Base-by-base conservation (phyloP, 1,140 invertebrate genomes). In the Drosophila nigromelanica region DNA sequence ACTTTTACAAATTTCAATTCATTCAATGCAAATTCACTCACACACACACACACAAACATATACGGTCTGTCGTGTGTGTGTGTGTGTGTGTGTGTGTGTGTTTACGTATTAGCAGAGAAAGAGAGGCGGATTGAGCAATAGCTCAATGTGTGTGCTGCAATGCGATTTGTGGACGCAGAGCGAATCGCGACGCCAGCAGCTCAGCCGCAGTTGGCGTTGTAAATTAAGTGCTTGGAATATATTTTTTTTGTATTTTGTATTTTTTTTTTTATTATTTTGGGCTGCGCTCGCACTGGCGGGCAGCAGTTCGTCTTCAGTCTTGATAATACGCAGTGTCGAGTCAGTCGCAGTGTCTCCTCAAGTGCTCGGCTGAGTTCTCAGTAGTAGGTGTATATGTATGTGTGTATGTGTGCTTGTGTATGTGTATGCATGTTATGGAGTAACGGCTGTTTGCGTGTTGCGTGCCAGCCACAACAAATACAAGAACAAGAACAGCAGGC, bases 371-470 rank as follows among this genome's bases (percentile, higher is more conserved):
- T 56, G n/a, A n/a, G 61, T 71, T 76, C 43, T 43, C 33, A 58
- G 27, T 15, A 50, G 50, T 63, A 48, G 54, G 35, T 62, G 39
- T 62, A 37, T 35, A 10, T 24, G 10, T 56, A 58, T 33, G 35
- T 45, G 37, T 18, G 45, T 42, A 33, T 4, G 40, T 21, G 33
- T 43, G 21, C 55, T 18, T 51, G 33, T 54, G 21, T 54, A 11
- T 6, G 10, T 8, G 8, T 43, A 43, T 43, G 15, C 2, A 18
- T 45, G 15, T 18, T 66, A 33, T 42, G 21, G 56, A 78, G 61
- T 89, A 86, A 86, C 82, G 72, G 82, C 59, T 66, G 75, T 69
- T 85, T 76, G 82, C 83, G 82, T 87, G 82, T 67, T 85, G 68
- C 76, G 67, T 75, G 66, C 37, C 43, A 50, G 45, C 24, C 14